Evolutionary conservation across 2,797 vertebrate genomes (phyloP), one percentile per base, ranked within the genome.

Genomic region (Distichodus sexfasciatus): DNA sequence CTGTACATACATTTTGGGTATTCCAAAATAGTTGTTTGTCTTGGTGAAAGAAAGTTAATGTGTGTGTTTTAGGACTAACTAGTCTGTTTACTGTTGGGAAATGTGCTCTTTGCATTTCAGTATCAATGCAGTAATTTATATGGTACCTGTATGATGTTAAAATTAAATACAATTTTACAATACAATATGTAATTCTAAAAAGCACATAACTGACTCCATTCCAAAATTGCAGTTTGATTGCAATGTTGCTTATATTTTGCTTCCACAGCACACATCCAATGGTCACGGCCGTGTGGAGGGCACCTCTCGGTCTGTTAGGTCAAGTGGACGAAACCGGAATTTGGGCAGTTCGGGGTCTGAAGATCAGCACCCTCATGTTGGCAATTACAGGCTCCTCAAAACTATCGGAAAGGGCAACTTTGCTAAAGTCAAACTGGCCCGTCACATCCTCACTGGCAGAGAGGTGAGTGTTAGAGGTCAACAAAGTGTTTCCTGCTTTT

Each of bases 321-420:
- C 86, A 0, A 94, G 94, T 0, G 90, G 94, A 35, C 92, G 96
- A 33, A 90, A 94, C 82, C 93, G 96, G 76, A 94, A 94, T 90
- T 95, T 95, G 6, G 72, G 88, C 78, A 91, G 88, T 77, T 94
- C 92, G 2, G 66, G 61, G 62, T 91, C 91, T 28, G 78, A 92
- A 1, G 97, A 98, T n/a, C 95, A 96, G 72, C 95, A 95, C 73
- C 95, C 96, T 0, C 94, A 98, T 64, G 92, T 99, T 66, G 96
- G 97, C 33, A 98, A 98, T 90, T 98, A 98, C 90, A 91, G 96
- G 74, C 94, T 98, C 72, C 92, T 99, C 47, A 98, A 98, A 88
- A 99, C 97, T 3, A 98, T 99, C 72, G 96, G 97, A 78, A 99
- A 99, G 86, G 97, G 96, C 74, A 98, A 99, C 85, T 99, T 98